Base-by-base conservation (phyloP, 2,888 invertebrate genomes). In the Aspidiotus rigidus region DNA sequence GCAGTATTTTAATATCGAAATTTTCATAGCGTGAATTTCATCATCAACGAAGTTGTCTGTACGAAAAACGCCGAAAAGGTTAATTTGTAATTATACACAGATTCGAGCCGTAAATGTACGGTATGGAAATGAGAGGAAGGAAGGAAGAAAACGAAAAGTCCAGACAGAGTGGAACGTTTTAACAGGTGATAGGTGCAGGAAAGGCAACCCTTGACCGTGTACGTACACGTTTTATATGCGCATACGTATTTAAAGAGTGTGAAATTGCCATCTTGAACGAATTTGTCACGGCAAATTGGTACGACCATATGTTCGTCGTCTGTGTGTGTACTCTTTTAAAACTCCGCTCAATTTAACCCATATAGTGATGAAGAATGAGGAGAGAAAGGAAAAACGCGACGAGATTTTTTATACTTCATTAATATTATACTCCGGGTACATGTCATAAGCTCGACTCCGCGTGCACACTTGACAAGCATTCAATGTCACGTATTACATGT, bases 231-330 rank as follows among this genome's bases (percentile, higher is more conserved):
- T 28, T 28, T 28, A 28, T 3, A 28, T 28, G 28, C 5, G 28
- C 28, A 5, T 57, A 60, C 39, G 44, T 40, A 41, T 54, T 53
- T 60, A 59, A 44, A 42, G 49, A 67, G 59, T 67, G 67, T 67
- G 67, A 67, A 67, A 67, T 67, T 67, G 60, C 67, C 67, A 60
- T 67, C 67, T 67, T 67, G 67, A 67, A 67, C 67, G 60, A 67
- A 67, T 67, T 67, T 67, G 67, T 67, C 67, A 67, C 67, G 60
- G 59, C 67, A 67, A 67, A 67, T 67, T 67, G 67, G 16, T 39
- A 44, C 67, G 67, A 57, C 39, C 55, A 60, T 60, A 67, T 60
- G 67, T 67, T 28, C 28, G 28, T 28, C 28, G 28, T 28, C 28
- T 28, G 28, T 28, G 28, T 28, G 28, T 28, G 28, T 28, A 28